Evolutionary conservation across 2,113 vertebrate species (phyloP), one percentile per base, ranked within the genome.

Genomic region (Mystacornis crossleyi): DNA sequence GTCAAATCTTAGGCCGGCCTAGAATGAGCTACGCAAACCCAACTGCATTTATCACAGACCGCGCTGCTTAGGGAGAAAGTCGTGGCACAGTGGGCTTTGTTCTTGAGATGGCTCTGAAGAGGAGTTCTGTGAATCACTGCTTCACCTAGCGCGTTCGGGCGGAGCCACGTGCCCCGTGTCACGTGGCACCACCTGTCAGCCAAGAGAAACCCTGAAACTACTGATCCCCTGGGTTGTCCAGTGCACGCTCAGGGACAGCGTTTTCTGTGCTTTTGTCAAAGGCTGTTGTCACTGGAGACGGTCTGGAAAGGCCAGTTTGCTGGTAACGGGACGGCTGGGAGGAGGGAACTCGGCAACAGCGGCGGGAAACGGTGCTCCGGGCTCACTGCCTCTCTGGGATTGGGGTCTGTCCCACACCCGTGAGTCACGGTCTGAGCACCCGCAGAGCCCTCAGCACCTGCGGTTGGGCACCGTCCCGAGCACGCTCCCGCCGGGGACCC

Each of bases 121-220:
- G 6, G 24, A 73, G 29, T 90, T 95, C 14, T 61, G 31, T 50
- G 65, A 75, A 8, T 70, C 34, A 53, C 38, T 90, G 80, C 79
- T 74, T 84, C 90, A 90, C 40, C 57, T 80, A 29, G n/a, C 74
- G 21, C 21, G 23, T 21, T 38, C 28, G 42, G 45, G 53, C 73
- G 38, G 20, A 70, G 86, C 71, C 69, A 14, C 2, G 24, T 61
- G 92, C 54, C 58, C 74, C 43, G 6, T 2, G 9, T 42, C 19
- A 24, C 3, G 26, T 86, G 91, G 81, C 71, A 92, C 69, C 82
- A 31, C 86, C 57, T 77, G 94, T 95, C 96, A 95, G 91, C 92
- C 54, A 61, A 40, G 18, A 69, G 70, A 62, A 75, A 23, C 55
- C 36, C 62, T 42, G 54, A 47, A 23, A n/a, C 36, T 18, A 11